A percentile compares a stretch with the other conserved stretches of the same genome.
phyloP scores from a whole-genome alignment of 2,888 invertebrate species.

The Ditula angustiorana region DNA sequence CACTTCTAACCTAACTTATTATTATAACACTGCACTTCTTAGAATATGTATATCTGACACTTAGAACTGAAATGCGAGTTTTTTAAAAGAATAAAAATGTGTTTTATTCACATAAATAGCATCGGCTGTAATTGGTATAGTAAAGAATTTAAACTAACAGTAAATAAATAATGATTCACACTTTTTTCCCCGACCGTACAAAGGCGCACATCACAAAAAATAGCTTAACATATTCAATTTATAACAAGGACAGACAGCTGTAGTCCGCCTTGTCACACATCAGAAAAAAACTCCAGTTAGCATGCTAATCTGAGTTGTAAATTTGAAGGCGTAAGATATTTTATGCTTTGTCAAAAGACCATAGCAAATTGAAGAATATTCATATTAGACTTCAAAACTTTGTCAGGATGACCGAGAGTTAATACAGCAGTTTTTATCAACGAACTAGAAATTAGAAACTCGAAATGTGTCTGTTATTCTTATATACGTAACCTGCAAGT shows the following conservation, averaged over 20 bases:
- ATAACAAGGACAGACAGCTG: conserved; percentile 50
- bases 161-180: neutral
- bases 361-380: conserved; percentile 7
- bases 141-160: too few relatives aligned
- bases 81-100: too few relatives aligned
- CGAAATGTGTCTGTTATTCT: too few relatives aligned
- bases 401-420: neutral
- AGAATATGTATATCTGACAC: too few relatives aligned
- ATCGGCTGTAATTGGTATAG: too few relatives aligned
- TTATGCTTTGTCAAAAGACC: neutral
- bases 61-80: too few relatives aligned
- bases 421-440: neutral
- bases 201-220: conserved; percentile 57
- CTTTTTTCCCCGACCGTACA: conserved; percentile 48
- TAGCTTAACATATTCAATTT: conserved; percentile 71
- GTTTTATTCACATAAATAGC: too few relatives aligned
- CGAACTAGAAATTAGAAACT: neutral
- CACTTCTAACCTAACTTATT: too few relatives aligned
- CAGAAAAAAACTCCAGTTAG: conserved; percentile 14
- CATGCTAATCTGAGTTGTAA: conserved; percentile 17
- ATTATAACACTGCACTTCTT: too few relatives aligned
- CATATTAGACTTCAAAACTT: neutral
- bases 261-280: conserved; percentile 32
- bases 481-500: too few relatives aligned
- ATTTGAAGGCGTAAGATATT: neutral